Evolutionary conservation across 2,888 invertebrate genomes (phyloP), one percentile per base, ranked within the genome.

Genomic region (Parnassius smintheus): DNA sequence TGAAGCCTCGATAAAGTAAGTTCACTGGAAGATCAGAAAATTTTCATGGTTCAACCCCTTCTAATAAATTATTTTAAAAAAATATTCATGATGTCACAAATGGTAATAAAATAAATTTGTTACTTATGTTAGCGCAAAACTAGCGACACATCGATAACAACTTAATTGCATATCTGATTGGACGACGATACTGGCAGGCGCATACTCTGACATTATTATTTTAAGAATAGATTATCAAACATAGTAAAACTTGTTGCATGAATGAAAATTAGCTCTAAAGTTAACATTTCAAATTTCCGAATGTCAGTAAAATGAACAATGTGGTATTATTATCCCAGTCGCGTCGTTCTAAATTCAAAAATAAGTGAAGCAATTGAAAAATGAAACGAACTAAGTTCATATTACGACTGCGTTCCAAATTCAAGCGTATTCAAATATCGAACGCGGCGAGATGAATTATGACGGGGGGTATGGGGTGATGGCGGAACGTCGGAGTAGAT

Each of bases 291-390:
- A 51, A 57, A 61, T 61, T 61, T 56, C 54, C 56, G 44, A 60
- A 64, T 13, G 57, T 22, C 57, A 46, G 56, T 51, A 56, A 61
- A 67, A 62, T 59, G 45, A 58, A 59, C 50, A 52, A 59, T 56
- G 51, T 48, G 41, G 44, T 62, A 61, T 75, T 82, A 78, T 83
- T 85, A 85, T 86, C 85, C 84, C 76, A 72, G 77, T 80, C 77
- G 76, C 72, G 81, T 80, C 85, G 85, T 86, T 88, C 89, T 81
- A 89, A 85, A 90, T 89, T 84, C 87, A 85, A 90, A 91, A 90
- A 85, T 86, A 81, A 88, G 87, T 88, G 88, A 87, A 88, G 87
- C 90, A 88, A 89, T 89, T 89, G 90, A 89, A 90, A 91, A 90
- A 87, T 85, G 89, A 90, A 88, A 83, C 88, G 83, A 76, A 83